These are phyloP conservation scores for Hexactinellida sp. DNA, from an alignment of 37 sponge, comb jelly and placozoan species.

Conservation along the genomic window DNA sequence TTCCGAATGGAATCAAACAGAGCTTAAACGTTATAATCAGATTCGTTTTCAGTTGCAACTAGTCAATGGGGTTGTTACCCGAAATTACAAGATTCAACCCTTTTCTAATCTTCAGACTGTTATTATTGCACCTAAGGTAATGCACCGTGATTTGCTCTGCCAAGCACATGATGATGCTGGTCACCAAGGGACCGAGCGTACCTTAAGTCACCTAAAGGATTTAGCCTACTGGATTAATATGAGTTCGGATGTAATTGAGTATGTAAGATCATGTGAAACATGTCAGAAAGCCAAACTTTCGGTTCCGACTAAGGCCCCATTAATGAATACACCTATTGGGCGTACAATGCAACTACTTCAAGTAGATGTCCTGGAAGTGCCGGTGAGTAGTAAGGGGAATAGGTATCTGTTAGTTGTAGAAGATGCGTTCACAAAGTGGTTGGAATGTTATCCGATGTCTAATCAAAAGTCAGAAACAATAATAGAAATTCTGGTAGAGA, in stretches of 20 bases:
- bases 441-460: slow-evolving; percentile 29
- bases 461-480: slow-evolving; percentile 31
- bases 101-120: background rate
- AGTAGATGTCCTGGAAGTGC: slow-evolving; percentile 37
- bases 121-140: background rate
- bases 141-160: background rate
- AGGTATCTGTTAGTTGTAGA: slow-evolving; percentile 32
- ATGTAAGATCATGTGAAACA: background rate
- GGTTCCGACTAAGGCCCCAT: background rate
- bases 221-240: slow-evolving; percentile 17
- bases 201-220: background rate
- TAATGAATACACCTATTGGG: slow-evolving; percentile 16
- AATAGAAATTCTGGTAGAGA: slow-evolving; percentile 20
- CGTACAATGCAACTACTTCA: slow-evolving; percentile 28
- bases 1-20: slow-evolving; percentile 20
- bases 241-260: background rate
- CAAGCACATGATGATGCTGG: slow-evolving; percentile 20
- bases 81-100: slow-evolving; percentile 21
- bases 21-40: slow-evolving; percentile 31
- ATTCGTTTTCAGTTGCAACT: slow-evolving; percentile 26
- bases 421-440: slow-evolving; percentile 43
- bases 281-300: background rate
- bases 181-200: slow-evolving; percentile 18
- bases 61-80: slow-evolving; percentile 25
- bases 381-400: slow-evolving; percentile 28